Base-by-base conservation (phyloP, 2,113 vertebrate species). In the Ascaphus truei region DNA sequence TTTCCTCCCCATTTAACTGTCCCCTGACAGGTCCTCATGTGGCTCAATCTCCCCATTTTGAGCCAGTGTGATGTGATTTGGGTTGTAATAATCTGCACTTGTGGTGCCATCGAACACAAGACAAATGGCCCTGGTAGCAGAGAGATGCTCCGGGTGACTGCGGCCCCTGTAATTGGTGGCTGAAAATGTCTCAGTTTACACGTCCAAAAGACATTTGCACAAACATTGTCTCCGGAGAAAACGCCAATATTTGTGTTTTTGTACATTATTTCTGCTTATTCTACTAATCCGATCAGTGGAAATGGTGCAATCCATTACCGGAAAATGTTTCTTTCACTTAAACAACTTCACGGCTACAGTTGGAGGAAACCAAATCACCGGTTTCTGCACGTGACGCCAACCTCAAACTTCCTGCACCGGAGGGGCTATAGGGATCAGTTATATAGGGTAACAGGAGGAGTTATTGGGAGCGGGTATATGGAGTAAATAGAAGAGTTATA, bases 241-340 rank as follows among this genome's bases (percentile, higher is more conserved):
- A 39, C n/a, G 27, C 48, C 45, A 60, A 52, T 61, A 71, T 71
- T 60, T 60, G 45, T 71, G 67, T 51, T 71, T 61, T 71, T 29
- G 45, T 34, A 30, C 45, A 61, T 71, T 50, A 61, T 7, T 60
- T 71, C 52, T 52, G 56, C 45, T 71, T 71, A 41, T 71, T 71
- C 61, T 61, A 31, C 67, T 71, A 71, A 71, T 71, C 57, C 31
- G 47, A 71, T 71, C 67, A 71, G 15, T 23, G 29, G 41, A 16
- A 39, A 23, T 36, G 48, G 43, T 45, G 59, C 66, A 51, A 60
- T 69, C 56, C 57, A 61, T 71, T 61, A 71, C 6, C 12, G 45
- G 15, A 31, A 50, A 60, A 37, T 61, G 67, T 71, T 61, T 61
- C 41, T 37, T 41, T 41, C 39, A 45, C 31, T 47, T 48, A 26